Conservation (phyloP, 2,113 vertebrate species). For the Mobula birostris region DNA sequence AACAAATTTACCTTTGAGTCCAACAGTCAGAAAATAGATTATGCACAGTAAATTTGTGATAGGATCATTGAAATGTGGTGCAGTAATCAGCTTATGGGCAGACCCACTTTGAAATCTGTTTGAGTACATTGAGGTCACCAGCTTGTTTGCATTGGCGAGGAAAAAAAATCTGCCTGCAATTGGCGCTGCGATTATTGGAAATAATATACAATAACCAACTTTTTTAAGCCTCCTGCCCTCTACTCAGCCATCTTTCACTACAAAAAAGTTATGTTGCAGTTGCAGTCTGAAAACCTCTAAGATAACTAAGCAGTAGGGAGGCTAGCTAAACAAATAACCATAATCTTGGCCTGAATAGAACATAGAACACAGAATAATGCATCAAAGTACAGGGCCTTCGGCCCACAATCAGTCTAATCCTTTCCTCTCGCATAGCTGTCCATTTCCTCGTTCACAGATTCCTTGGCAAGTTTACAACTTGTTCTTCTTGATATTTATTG, state of each 20-base stretch:
- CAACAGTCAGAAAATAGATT: slow-evolving; percentile 1
- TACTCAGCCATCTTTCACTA: background rate
- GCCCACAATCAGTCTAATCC: too few relatives aligned
- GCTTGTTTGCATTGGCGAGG: background rate
- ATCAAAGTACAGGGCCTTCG: too few relatives aligned
- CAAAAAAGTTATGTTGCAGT: background rate
- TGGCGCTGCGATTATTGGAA: background rate
- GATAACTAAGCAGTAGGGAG: background rate
- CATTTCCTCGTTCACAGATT: too few relatives aligned
- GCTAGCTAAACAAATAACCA: background rate
- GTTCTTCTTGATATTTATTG: too few relatives aligned
- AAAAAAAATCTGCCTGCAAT: background rate
- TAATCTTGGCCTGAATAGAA: slow-evolving; percentile 1
- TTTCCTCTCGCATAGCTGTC: too few relatives aligned
- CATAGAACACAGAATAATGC: too few relatives aligned
- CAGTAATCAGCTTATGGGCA: slow-evolving; percentile 22
- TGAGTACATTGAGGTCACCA: background rate
- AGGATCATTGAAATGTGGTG: slow-evolving; percentile 17
- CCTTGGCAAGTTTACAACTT: background rate
- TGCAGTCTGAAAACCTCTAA: background rate
- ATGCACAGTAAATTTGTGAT: slow-evolving; percentile 31
- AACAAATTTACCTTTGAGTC: slow-evolving; percentile 6
- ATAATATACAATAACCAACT: background rate
- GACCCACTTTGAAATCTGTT: slow-evolving; percentile 5
- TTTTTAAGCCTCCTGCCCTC: background rate